These are phyloP conservation scores for Allobates femoralis DNA, from an alignment of 2,797 vertebrate genomes.

Conservation along the genomic window DNA sequence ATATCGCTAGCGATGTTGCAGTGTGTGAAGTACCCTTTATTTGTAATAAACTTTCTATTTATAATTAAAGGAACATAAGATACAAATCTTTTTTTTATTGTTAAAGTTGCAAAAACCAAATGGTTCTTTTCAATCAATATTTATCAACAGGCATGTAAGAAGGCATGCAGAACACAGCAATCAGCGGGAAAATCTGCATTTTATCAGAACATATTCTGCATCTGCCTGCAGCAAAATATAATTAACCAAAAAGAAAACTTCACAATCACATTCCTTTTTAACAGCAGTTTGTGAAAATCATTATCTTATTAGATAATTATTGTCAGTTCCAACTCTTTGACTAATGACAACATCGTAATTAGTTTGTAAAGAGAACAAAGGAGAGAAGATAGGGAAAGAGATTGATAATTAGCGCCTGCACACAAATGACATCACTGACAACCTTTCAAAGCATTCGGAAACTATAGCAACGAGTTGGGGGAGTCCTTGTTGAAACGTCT, in stretches of 20 bases:
- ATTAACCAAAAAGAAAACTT: slow-evolving; percentile 1
- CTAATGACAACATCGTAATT: slow-evolving; percentile 59
- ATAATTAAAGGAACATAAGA: no score
- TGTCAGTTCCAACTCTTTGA: slow-evolving; percentile 51
- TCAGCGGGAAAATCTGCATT: neutral
- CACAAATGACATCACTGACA: slow-evolving; percentile 30
- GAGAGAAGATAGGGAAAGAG: slow-evolving; percentile 22
- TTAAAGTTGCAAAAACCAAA: neutral
- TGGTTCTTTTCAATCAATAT: neutral
- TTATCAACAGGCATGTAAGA: neutral
- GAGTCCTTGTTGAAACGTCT: neutral
- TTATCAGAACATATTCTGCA: slow-evolving; percentile 5
- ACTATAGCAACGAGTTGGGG: slow-evolving; percentile 31
- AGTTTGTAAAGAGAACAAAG: slow-evolving; percentile 50
- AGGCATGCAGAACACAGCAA: neutral
- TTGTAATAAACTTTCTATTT: neutral
- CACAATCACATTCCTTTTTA: neutral
- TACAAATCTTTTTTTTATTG: neutral
- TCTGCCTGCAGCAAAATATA: slow-evolving; percentile 9
- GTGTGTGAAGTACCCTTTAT: no score
- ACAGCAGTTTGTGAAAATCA: slow-evolving; percentile 40
- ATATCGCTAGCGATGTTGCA: no score
- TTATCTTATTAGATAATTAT: slow-evolving; percentile 57
- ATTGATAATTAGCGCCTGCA: slow-evolving; percentile 50
- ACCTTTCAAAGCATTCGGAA: slow-evolving; percentile 24